Base-by-base conservation (phyloP, 2,113 vertebrate species). In the Petaurus breviceps region DNA sequence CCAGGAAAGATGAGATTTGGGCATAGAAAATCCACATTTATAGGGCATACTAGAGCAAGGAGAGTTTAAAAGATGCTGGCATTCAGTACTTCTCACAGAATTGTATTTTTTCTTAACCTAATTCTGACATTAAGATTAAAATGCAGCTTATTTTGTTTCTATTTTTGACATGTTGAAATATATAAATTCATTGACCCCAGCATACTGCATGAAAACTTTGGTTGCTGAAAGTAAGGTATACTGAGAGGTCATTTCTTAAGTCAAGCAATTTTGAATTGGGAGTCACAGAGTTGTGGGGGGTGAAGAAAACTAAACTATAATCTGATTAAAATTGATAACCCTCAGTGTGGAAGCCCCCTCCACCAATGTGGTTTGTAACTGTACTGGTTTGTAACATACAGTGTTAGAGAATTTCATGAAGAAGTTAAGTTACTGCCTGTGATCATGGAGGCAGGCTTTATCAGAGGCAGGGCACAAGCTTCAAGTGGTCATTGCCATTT, bases 41-140 rank as follows among this genome's bases (percentile, higher is more conserved):
- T 31, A 28, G 25, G 24, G 23, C 28, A 31, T 7, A 0, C 84
- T 54, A 68, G 37, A n/a, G 12, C 23, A 50, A 2, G 37, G 8
- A 43, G 54, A 51, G 31, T 46, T 93, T 31, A 90, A 77, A 50
- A 95, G 96, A 97, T 53, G 90, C 1, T 2, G 3, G 57, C 50
- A 95, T 93, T 93, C 96, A 95, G 47, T 26, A 89, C 91, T n/a
- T 93, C 0, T 95, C 54, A 50, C 77, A 61, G 49, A 89, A 91
- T n/a, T n/a, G 93, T 68, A 84, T 90, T 52, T 96, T 23, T 95
- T 23, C 46, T 97, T 92, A 94, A 92, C n/a, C 54, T 51, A 92
- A 46, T 1, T 0, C 8, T 93, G 54, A 3, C 0, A 90, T 68
- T 94, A 90, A 52, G 23, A 90, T 97, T 51, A n/a, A 97, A 95